These are phyloP conservation scores for Acanthopleura granulata DNA, from an alignment of 2,888 invertebrate species.

Conservation along the genomic window DNA sequence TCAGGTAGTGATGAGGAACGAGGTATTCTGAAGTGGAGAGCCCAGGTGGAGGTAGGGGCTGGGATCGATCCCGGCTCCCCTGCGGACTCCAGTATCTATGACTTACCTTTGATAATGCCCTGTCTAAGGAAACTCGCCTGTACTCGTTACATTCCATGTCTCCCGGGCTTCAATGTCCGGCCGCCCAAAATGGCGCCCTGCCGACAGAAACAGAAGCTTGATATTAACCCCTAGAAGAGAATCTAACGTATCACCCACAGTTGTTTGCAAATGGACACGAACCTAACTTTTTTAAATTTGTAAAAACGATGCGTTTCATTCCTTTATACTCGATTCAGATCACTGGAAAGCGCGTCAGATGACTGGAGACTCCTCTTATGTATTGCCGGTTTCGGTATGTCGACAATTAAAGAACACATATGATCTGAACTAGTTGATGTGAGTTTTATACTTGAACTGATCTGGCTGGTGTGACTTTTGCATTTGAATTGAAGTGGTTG, in stretches of 20 bases:
- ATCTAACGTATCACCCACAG: not conserved
- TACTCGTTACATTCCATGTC: slow-evolving; percentile 30
- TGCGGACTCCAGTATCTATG: slow-evolving; percentile 14
- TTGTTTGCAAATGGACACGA: not conserved
- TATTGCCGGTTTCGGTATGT: too few relatives aligned
- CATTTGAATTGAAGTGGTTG: too few relatives aligned
- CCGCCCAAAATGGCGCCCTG: slow-evolving; percentile 8
- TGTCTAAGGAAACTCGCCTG: slow-evolving; percentile 24
- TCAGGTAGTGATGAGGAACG: slow-evolving; percentile 33
- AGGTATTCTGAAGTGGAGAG: slow-evolving; percentile 32
- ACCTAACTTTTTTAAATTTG: not conserved
- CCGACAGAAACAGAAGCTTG: not conserved
- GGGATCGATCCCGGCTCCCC: not conserved
- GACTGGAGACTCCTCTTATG: too few relatives aligned
- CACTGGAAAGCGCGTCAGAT: too few relatives aligned
- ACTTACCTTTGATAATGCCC: slow-evolving; percentile 26
- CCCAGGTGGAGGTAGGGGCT: not conserved
- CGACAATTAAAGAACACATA: too few relatives aligned
- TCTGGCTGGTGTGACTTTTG: too few relatives aligned
- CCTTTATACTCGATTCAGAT: too few relatives aligned
- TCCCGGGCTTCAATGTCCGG: slow-evolving; percentile 28
- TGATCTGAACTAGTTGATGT: too few relatives aligned
- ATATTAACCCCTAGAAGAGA: not conserved
- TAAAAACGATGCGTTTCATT: too few relatives aligned
- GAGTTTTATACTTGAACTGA: too few relatives aligned